Base-by-base conservation (phyloP, 2,888 invertebrate genomes). In the Trachelus stipa region DNA sequence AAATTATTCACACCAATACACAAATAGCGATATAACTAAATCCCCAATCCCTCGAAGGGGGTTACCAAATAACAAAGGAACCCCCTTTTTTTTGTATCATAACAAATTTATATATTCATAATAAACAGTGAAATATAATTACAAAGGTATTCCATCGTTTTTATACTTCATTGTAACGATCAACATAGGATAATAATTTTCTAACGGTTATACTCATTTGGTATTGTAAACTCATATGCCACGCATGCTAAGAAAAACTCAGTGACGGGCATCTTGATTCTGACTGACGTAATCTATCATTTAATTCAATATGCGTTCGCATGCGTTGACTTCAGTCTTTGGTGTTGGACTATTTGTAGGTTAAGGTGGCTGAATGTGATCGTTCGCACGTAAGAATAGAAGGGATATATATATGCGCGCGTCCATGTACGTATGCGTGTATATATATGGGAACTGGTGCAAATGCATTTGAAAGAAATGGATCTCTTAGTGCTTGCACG, bases 21-120 rank as follows among this genome's bases (percentile, higher is more conserved):
- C 11, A 15, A n/a, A n/a, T 30, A n/a, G 74, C 15, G 35, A 56
- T 56, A 2, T 56, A 40, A 23, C 35, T 23, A 23, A 56, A 15
- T 9, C 9, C 23, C 23, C 56, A 9, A 1, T 23, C 56, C 56
- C 15, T 15, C 40, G 4, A 56, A 23, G 23, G 23, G 6, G 9
- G 15, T 23, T 56, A 9, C 23, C 15, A 23, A 23, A 2, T 23
- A 23, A 1, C 6, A 40, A 6, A 6, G 40, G 15, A 23, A 23
- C 23, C 56, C 56, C 23, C 23, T 23, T 56, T 2, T 56, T 69
- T 74, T 77, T 77, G 77, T 77, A 77, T 34, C 15, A 77, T 77
- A 77, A 74, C 68, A 77, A 77, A 74, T 77, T 74, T 77, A 73
- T 77, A 77, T 77, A 76, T 76, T 73, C n/a, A 15, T 71, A 71